Percentiles rank a stretch among this genome's conserved stretches.
Evolutionary conservation across 1,140 invertebrate genomes (phyloP).

Genomic region (Scaptodrosophila lebanonensis): DNA sequence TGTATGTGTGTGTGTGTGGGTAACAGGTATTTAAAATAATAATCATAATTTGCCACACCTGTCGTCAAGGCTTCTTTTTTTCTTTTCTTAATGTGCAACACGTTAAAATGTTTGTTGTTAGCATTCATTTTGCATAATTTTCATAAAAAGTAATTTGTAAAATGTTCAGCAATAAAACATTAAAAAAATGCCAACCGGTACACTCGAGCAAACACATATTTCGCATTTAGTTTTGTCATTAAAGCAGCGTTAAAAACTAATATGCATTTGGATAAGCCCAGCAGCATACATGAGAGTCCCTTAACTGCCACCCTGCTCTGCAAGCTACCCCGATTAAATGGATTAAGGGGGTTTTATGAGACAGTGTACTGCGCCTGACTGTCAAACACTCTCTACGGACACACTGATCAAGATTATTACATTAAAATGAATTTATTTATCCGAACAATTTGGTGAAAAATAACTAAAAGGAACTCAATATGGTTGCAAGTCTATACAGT

Average conservation of each 20-base stretch:
- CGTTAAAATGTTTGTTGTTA: conserved; percentile 8
- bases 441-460: too few relatives aligned
- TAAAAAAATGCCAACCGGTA: conserved; percentile 21
- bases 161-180: conserved; percentile 63
- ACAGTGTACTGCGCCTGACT: too few relatives aligned
- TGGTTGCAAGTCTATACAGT: too few relatives aligned
- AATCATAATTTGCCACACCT: conserved; percentile 67
- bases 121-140: conserved; percentile 24
- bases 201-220: conserved; percentile 44
- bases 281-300: too few relatives aligned
- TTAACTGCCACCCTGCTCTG: too few relatives aligned
- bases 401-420: too few relatives aligned
- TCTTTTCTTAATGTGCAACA: conserved; percentile 12
- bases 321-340: too few relatives aligned
- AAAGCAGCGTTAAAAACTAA: conserved; percentile 51
- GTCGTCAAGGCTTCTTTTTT: conserved; percentile 54
- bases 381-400: too few relatives aligned
- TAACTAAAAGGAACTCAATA: too few relatives aligned
- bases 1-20: neutral
- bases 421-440: too few relatives aligned
- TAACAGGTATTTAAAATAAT: conserved; percentile 59
- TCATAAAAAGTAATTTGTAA: conserved; percentile 63
- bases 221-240: conserved; percentile 62
- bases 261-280: conserved; percentile 46
- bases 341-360: too few relatives aligned